Evolutionary conservation across 2,888 invertebrate genomes (phyloP).

Genomic region (Acheta domesticus): DNA sequence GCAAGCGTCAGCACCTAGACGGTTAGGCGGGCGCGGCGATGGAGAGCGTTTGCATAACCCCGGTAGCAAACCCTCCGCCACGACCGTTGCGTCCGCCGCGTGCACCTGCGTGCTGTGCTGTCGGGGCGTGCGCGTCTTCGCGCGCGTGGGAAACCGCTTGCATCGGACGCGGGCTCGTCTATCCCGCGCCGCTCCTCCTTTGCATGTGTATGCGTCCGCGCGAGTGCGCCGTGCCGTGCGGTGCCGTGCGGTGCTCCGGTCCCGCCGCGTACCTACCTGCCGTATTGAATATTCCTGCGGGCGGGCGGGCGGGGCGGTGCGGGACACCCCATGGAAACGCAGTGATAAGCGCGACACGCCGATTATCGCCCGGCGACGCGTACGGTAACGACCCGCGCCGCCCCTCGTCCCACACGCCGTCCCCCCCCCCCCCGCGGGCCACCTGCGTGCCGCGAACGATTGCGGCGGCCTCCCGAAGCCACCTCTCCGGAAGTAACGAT

Average conservation of each 20-base stretch:
- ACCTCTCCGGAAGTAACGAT: too few species aligned
- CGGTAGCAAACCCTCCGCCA: too few species aligned
- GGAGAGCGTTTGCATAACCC: too few species aligned
- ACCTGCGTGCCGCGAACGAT: too few species aligned
- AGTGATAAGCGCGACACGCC: neutral
- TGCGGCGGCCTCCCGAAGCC: too few species aligned
- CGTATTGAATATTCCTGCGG: neutral
- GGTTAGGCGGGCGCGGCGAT: too few species aligned
- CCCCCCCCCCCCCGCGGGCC: too few species aligned
- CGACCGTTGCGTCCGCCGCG: too few species aligned
- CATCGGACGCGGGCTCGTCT: neutral
- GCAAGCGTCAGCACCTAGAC: too few species aligned
- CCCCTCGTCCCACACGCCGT: too few species aligned
- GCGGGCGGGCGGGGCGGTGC: neutral
- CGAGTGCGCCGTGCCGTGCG: neutral
- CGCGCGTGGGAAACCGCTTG: neutral
- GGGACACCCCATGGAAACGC: neutral
- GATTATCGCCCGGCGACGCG: neutral
- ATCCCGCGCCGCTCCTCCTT: neutral
- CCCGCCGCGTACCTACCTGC: neutral
- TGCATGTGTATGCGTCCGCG: neutral
- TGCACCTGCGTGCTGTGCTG: too few species aligned
- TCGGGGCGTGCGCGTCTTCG: neutral
- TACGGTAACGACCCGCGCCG: neutral
- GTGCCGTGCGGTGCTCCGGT: neutral